phyloP scores from a whole-genome alignment of 1,140 invertebrate genomes.

The Manduca sexta region DNA sequence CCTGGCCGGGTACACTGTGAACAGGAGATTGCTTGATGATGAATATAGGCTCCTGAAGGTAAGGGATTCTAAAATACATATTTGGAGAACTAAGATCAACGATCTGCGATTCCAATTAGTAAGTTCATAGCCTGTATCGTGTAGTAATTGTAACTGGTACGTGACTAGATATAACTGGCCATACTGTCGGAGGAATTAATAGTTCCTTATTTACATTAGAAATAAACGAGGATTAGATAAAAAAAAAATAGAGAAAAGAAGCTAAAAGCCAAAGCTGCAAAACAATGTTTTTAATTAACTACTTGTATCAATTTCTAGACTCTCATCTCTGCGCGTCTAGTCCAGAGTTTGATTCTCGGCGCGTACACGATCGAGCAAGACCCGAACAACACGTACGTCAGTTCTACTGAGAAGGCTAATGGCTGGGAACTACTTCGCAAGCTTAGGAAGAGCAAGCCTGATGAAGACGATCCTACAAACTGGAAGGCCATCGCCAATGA shows the following conservation, averaged over 20 bases:
- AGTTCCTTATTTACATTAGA: too few species aligned
- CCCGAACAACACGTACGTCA: conserved; percentile 85
- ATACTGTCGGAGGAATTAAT: too few species aligned
- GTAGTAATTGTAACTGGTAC: too few species aligned
- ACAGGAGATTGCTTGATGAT: conserved; percentile 73
- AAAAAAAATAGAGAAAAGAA: too few species aligned
- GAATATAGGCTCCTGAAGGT: conserved; percentile 81
- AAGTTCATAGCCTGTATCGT: too few species aligned
- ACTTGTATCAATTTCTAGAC: conserved; percentile 73
- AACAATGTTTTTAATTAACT: too few species aligned
- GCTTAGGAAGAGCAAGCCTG: conserved; percentile 47
- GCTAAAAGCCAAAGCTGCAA: too few species aligned
- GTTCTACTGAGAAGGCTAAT: conserved; percentile 79
- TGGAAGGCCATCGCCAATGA: conserved; percentile 62
- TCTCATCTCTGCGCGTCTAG: conserved; percentile 83
- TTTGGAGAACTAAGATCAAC: too few species aligned
- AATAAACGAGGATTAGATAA: too few species aligned
- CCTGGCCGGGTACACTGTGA: conserved; percentile 82
- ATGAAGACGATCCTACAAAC: conserved; percentile 48
- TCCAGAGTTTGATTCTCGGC: conserved; percentile 87
- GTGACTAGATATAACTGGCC: too few species aligned
- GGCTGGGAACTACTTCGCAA: conserved; percentile 77
- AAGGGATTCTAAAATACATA: conserved; percentile 16
- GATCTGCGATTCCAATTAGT: too few species aligned
- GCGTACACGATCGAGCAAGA: conserved; percentile 82